Evolutionary conservation across 2,113 vertebrate species (phyloP), one percentile per base, ranked within the genome.

Genomic region (Bolborhynchus lineola): DNA sequence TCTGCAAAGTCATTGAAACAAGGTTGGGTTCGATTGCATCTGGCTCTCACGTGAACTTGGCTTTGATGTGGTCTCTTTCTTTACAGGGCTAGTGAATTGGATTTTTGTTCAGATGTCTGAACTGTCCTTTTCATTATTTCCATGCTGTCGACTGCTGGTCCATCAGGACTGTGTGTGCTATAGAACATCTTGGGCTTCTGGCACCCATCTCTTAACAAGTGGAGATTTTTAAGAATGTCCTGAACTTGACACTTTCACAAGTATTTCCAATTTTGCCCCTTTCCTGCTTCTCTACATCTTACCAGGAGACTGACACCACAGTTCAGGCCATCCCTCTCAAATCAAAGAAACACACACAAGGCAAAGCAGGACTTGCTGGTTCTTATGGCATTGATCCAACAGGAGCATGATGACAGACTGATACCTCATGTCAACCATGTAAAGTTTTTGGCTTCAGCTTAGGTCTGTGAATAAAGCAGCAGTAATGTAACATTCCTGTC

Each of bases 11-110:
- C 84, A 91, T 13, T 75, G 77, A 44, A 91, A 78, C 18, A 62
- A 88, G 76, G 49, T 35, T 89, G 50, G 83, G 6, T 88, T 41
- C 39, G 68, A 41, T 60, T 74, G 72, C 83, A 74, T 84, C 80
- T 95, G 83, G 80, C 42, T 81, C 74, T 96, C 77, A 92, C 2
- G 7, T 71, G 78, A 76, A 77, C 64, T 68, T 52, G 76, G 68
- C 89, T 92, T 92, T 92, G 80, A 70, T 87, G 92, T 50, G 82
- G 86, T 74, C 16, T 7, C 59, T 29, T 31, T 29, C 69, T 53
- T 57, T 55, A 78, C 81, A 68, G 74, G n/a, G 47, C 19, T 39
- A 6, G 55, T n/a, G 39, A 84, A 75, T 4, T 70, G 47, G 25
- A 41, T 69, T 75, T 72, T 42, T 78, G 64, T 84, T 81, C 13